Conservation (phyloP, 2,113 vertebrate species). For the Platycercus adscitus region DNA sequence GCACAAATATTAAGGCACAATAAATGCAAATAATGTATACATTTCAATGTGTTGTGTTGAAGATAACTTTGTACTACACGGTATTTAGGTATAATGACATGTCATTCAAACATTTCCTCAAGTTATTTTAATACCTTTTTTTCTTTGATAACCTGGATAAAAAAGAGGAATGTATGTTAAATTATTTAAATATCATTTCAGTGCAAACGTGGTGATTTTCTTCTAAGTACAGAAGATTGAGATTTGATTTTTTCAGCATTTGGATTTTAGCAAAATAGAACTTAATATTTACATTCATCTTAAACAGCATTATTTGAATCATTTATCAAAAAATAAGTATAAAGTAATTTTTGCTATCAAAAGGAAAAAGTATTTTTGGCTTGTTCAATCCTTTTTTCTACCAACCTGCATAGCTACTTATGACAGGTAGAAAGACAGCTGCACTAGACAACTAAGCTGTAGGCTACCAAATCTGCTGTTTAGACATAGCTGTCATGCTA, state of each 20-base stretch:
- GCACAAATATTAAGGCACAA: conserved; percentile 77
- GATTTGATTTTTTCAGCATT: conserved; percentile 28
- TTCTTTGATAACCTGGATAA: conserved; percentile 54
- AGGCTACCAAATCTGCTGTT: not conserved
- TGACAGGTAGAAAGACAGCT: not conserved
- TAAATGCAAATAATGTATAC: conserved; percentile 67
- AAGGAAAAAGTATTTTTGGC: conserved; percentile 19
- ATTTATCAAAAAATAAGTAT: not conserved
- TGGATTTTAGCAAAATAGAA: conserved; percentile 44
- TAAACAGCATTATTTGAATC: not conserved
- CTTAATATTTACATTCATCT: conserved; percentile 31
- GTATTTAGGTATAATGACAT: conserved; percentile 58
- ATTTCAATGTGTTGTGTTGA: conserved; percentile 59
- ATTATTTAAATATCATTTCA: conserved; percentile 58
- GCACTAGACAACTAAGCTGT: not conserved
- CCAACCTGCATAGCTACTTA: not conserved
- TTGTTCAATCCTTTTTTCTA: conserved; percentile 16
- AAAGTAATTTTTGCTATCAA: not conserved
- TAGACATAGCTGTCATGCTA: not conserved
- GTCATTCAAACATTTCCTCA: conserved; percentile 58
- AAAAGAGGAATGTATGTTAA: conserved; percentile 57
- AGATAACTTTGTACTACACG: conserved; percentile 54
- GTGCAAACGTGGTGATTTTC: conserved; percentile 33
- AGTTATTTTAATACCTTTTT: conserved; percentile 69
- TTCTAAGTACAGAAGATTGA: not conserved